These are phyloP conservation scores for Ophraella communa DNA, from an alignment of 2,888 invertebrate genomes.

Conservation along the genomic window DNA sequence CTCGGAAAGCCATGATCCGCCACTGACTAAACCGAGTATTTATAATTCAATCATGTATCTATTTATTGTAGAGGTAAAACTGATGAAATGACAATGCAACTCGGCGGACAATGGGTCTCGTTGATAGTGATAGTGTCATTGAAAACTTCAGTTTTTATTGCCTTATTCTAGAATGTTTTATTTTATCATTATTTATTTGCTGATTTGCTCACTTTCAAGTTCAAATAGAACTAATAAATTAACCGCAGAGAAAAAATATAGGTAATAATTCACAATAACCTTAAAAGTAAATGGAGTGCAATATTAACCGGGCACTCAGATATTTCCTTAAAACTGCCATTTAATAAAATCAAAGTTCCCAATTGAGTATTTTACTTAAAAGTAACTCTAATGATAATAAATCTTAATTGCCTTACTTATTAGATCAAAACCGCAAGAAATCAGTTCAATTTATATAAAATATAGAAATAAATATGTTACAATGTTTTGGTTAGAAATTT, in stretches of 20 bases:
- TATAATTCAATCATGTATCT: constrained; percentile 21
- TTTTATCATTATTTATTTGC: background rate
- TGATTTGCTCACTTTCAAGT: background rate
- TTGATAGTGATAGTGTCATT: background rate
- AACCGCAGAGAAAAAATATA: background rate
- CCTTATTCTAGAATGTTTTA: background rate
- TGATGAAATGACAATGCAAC: background rate
- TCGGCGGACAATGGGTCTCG: background rate
- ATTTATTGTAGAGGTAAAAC: background rate
- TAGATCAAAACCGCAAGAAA: too few species aligned
- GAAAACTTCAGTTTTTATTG: background rate
- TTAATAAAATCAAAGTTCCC: too few species aligned
- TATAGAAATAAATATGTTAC: too few species aligned
- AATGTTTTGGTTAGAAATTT: too few species aligned
- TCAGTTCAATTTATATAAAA: too few species aligned
- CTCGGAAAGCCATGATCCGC: too few species aligned
- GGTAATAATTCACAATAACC: background rate
- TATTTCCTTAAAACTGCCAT: too few species aligned
- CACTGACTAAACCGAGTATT: background rate
- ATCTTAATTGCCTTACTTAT: too few species aligned
- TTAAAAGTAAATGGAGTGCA: background rate
- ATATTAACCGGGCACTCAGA: too few species aligned
- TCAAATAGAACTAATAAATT: background rate
- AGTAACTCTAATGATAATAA: too few species aligned
- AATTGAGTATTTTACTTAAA: too few species aligned